Evolutionary conservation across 2,113 vertebrate species (phyloP).

Genomic region (Colaptes auratus): DNA sequence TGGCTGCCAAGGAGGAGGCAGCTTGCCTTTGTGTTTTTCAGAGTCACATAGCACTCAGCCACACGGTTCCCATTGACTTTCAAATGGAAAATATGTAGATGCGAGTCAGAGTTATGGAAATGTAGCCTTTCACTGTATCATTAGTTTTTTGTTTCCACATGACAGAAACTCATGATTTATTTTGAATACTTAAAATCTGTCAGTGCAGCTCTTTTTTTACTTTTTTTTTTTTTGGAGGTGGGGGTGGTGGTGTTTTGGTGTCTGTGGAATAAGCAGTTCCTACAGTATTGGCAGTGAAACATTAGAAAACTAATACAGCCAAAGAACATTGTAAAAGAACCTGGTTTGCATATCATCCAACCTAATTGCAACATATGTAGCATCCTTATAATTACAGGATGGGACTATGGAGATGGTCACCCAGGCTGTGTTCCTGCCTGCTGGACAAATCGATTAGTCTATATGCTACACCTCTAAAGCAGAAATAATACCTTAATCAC

Average conservation of each 20-base stretch:
- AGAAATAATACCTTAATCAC: background rate
- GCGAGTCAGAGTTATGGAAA: slow-evolving; percentile 55
- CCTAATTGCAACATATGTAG: background rate
- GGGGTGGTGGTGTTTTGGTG: background rate
- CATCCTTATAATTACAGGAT: background rate
- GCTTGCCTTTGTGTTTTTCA: slow-evolving; percentile 1
- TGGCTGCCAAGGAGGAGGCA: slow-evolving; percentile 45
- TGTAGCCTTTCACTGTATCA: slow-evolving; percentile 62
- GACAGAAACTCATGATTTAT: slow-evolving; percentile 57
- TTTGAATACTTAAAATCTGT: slow-evolving; percentile 53
- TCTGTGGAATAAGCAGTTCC: background rate
- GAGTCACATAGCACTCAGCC: slow-evolving; percentile 21
- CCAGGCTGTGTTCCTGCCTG: background rate
- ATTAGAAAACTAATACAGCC: background rate
- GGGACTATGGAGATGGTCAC: background rate
- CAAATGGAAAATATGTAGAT: slow-evolving; percentile 61
- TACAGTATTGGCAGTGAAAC: background rate
- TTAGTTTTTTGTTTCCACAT: slow-evolving; percentile 68
- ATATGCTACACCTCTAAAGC: background rate
- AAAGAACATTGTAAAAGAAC: background rate
- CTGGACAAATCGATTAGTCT: background rate
- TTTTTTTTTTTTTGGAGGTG: background rate
- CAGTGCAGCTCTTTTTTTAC: background rate
- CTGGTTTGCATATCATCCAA: background rate
- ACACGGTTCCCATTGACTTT: slow-evolving; percentile 41